phyloP scores from a whole-genome alignment of 1,140 invertebrate species.

The Trachymyrmex septentrionalis region DNA sequence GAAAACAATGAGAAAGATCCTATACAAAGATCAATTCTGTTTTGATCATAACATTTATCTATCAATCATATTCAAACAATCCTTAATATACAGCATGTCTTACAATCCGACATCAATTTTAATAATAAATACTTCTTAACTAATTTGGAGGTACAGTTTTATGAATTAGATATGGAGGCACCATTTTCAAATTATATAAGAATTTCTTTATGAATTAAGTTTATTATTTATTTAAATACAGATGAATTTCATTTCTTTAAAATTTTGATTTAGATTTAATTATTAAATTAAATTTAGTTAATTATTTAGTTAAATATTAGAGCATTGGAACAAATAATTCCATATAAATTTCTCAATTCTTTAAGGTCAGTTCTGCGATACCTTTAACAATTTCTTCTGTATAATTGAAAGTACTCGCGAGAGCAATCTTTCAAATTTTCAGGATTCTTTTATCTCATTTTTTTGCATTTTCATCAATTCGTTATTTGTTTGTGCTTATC shows the following conservation, averaged over 20 bases:
- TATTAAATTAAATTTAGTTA: neutral
- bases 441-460: neutral
- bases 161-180: constrained; percentile 16
- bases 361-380: neutral
- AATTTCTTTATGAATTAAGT: constrained; percentile 6
- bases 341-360: neutral
- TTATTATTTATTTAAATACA: neutral
- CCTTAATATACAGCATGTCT: neutral
- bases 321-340: neutral
- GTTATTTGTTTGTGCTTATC: neutral
- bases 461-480: neutral
- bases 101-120: neutral
- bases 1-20: constrained; percentile 6
- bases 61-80: neutral
- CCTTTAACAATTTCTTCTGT: neutral
- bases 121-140: neutral
- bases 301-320: neutral
- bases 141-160: neutral
- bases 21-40: neutral
- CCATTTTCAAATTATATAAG: neutral
- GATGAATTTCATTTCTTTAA: neutral
- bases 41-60: neutral
- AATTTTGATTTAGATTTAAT: constrained; percentile 1
- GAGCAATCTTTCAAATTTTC: neutral
- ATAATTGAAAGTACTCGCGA: neutral